phyloP scores from a whole-genome alignment of 2,888 invertebrate genomes.

The Tenthredo scrophulariae region DNA sequence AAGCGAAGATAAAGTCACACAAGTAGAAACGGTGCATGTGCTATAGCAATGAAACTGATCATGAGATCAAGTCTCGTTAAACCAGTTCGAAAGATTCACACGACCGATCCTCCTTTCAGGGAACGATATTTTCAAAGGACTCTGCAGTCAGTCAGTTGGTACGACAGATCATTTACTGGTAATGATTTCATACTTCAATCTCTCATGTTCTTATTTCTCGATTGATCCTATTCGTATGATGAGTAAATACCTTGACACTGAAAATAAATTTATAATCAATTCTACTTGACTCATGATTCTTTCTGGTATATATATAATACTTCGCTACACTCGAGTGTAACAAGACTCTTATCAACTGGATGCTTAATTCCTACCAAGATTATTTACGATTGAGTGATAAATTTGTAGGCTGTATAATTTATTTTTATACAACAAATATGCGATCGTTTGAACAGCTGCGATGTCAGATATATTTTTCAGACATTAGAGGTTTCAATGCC shows the following conservation, averaged over 20 bases:
- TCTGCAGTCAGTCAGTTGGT: neutral
- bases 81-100: neutral
- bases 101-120: neutral
- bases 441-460: neutral
- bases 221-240: neutral
- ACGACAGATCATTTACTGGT: neutral
- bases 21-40: neutral
- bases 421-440: neutral
- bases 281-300: neutral
- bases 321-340: neutral
- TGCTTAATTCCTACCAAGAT: neutral
- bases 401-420: neutral
- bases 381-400: neutral
- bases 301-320: neutral
- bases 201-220: neutral
- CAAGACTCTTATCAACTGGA: neutral
- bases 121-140: neutral
- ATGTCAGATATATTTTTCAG: neutral
- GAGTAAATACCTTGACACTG: neutral
- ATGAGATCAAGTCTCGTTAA: neutral
- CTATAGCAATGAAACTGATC: neutral
- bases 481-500: neutral
- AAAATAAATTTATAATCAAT: neutral
- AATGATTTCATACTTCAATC: neutral
- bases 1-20: neutral